Evolutionary conservation across 1,140 invertebrate genomes (phyloP), one percentile per base, ranked within the genome.

Genomic region (Panagrolaimus sp.): DNA sequence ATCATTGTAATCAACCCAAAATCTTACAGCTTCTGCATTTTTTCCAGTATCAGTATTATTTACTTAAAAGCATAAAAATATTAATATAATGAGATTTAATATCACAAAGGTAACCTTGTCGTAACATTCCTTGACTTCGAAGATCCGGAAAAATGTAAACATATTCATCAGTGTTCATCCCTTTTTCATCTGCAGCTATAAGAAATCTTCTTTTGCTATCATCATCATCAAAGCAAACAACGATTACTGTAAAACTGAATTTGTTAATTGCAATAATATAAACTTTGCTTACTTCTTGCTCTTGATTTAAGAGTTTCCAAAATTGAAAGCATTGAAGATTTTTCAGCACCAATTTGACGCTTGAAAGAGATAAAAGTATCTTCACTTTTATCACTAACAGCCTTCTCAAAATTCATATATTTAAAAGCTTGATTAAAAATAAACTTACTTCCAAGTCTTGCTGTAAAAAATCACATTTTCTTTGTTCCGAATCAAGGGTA

Each of bases 111-210:
- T 46, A 14, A 73, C 74, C 66, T 51, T 71, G 46, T 14, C 66
- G 45, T n/a, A 77, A 16, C 51, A 69, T 77, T 53, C 74, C 74
- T 47, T 78, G 74, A 47, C 47, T 74, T 20, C 64, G 53, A n/a
- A 75, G n/a, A 48, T 65, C 23, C 13, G 66, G 42, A 25, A 75
- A 25, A 13, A 75, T 67, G 43, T 64, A 75, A 11, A 75, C 74
- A 62, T 63, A 75, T 48, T 75, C 74, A 42, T 75, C 68, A 13
- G 44, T 77, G 7, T 57, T 27, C 47, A 75, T 63, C n/a, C 65
- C 67, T 23, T 27, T 44, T 62, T 75, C 74, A n/a, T 67, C 42
- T 27, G 69, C 73, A 25, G 47, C 47, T 43, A 75, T 14, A 45
- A 75, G 14, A 57, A 75, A 75, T 38, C 73, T 53, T 11, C 74